Evolutionary conservation across 2,888 invertebrate genomes (phyloP).

Genomic region (Arrhopalites spinosus): DNA sequence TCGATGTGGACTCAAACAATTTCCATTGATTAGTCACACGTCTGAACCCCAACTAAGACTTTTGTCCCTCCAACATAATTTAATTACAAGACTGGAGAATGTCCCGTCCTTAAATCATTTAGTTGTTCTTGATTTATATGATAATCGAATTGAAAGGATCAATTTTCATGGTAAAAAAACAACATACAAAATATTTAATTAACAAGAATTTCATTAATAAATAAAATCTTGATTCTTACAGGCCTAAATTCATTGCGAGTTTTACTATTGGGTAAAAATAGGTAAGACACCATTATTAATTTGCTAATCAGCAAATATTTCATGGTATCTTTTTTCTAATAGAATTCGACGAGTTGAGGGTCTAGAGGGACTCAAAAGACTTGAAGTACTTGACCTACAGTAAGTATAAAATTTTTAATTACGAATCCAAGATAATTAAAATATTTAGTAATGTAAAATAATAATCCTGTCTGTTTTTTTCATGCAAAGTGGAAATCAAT

Average conservation of each 20-base stretch:
- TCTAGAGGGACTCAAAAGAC: slow-evolving; percentile 70
- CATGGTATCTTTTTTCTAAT: background rate
- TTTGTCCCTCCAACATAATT: slow-evolving; percentile 89
- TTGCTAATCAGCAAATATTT: background rate
- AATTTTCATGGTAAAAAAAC: too few species aligned
- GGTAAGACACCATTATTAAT: slow-evolving; percentile 61
- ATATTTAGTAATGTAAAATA: too few species aligned
- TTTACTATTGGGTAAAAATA: slow-evolving; percentile 88
- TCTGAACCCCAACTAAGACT: slow-evolving; percentile 59
- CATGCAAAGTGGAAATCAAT: slow-evolving; percentile 91
- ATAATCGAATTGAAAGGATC: slow-evolving; percentile 88
- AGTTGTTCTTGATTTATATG: slow-evolving; percentile 91
- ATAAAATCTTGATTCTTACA: too few species aligned
- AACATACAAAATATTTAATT: too few species aligned
- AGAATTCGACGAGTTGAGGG: slow-evolving; percentile 81
- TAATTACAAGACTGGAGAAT: slow-evolving; percentile 76
- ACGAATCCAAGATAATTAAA: too few species aligned
- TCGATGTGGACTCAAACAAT: slow-evolving; percentile 61
- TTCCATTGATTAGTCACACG: slow-evolving; percentile 50
- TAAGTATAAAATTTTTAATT: too few species aligned
- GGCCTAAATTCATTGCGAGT: slow-evolving; percentile 80
- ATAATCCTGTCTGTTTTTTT: too few species aligned
- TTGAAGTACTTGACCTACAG: slow-evolving; percentile 92
- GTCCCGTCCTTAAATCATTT: slow-evolving; percentile 70
- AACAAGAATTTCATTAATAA: too few species aligned